phyloP scores from a whole-genome alignment of 2,113 vertebrate species.

The Perca fluviatilis region DNA sequence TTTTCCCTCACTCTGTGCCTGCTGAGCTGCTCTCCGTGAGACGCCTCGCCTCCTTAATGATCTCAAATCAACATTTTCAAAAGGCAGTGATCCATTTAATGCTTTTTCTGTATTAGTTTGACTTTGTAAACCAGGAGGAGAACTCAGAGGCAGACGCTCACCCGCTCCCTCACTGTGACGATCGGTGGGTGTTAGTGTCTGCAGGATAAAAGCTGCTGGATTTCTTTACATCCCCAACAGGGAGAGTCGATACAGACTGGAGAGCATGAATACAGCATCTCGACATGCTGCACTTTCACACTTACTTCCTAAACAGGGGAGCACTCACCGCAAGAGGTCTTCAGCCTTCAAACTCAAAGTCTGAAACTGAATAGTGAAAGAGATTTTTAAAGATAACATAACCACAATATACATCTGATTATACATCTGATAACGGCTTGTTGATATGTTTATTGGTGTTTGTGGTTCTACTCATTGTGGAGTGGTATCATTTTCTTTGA shows the following conservation, averaged over 20 bases:
- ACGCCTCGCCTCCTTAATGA: not conserved
- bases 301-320: not conserved
- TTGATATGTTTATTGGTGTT: not conserved
- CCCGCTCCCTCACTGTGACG: not conserved
- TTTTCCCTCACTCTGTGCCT: not conserved
- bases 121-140: conserved; percentile 21
- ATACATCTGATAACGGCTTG: not conserved
- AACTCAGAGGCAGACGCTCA: not conserved
- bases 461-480: not conserved
- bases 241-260: not conserved
- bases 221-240: not conserved
- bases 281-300: not conserved
- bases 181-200: not conserved
- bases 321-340: not conserved
- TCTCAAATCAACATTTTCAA: conserved; percentile 24
- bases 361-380: not conserved
- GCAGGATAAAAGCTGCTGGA: conserved; percentile 9
- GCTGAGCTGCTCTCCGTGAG: conserved; percentile 15
- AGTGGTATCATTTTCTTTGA: not conserved
- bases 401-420: not conserved
- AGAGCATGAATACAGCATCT: not conserved
- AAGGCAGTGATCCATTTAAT: conserved; percentile 9
- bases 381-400: not conserved
- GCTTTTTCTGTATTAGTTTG: not conserved
- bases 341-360: not conserved